Percentiles rank a stretch among this genome's conserved stretches.
phyloP scores from a whole-genome alignment of 2,797 vertebrate species.

The Novumbra hubbsi region DNA sequence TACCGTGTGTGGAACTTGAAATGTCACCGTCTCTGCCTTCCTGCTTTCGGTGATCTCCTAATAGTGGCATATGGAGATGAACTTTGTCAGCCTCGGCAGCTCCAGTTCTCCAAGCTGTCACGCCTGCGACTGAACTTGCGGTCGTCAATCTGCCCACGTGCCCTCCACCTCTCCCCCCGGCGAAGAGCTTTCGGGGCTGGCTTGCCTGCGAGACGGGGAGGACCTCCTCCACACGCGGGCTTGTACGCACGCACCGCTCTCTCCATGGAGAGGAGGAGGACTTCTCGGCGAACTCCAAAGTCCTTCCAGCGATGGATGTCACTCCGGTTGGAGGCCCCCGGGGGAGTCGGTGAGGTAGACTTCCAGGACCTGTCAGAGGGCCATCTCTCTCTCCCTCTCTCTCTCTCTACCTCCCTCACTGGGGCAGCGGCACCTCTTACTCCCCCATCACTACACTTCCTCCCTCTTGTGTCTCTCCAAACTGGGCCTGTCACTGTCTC shows the following conservation, averaged over 20 bases:
- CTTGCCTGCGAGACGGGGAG: slow-evolving; percentile 1
- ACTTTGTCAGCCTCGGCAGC: slow-evolving; percentile 54
- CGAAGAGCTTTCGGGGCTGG: slow-evolving; percentile 45
- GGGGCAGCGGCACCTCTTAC: slow-evolving; percentile 41
- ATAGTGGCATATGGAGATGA: slow-evolving; percentile 56
- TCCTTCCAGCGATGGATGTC: slow-evolving; percentile 39
- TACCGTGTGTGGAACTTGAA: slow-evolving; percentile 7
- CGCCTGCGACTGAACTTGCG: slow-evolving; percentile 26
- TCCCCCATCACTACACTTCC: slow-evolving; percentile 40
- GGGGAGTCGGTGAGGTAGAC: slow-evolving; percentile 38
- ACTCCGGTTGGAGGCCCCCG: slow-evolving; percentile 2
- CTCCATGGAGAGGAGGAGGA: background rate
- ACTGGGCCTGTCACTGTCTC: slow-evolving; percentile 55
- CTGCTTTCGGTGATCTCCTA: slow-evolving; percentile 59
- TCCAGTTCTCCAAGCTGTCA: slow-evolving; percentile 52
- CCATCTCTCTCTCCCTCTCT: slow-evolving; percentile 1
- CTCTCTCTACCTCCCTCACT: background rate
- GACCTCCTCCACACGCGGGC: background rate
- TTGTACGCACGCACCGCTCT: background rate
- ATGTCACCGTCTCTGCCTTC: slow-evolving; percentile 17
- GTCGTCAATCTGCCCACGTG: slow-evolving; percentile 13
- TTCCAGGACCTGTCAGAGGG: slow-evolving; percentile 47
- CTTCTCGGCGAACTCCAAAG: slow-evolving; percentile 37
- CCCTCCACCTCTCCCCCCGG: slow-evolving; percentile 17
- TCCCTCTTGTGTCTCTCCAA: slow-evolving; percentile 30